These are phyloP conservation scores for Mus spicilegus DNA, from an alignment of 2,113 vertebrate genomes.

Conservation along the genomic window DNA sequence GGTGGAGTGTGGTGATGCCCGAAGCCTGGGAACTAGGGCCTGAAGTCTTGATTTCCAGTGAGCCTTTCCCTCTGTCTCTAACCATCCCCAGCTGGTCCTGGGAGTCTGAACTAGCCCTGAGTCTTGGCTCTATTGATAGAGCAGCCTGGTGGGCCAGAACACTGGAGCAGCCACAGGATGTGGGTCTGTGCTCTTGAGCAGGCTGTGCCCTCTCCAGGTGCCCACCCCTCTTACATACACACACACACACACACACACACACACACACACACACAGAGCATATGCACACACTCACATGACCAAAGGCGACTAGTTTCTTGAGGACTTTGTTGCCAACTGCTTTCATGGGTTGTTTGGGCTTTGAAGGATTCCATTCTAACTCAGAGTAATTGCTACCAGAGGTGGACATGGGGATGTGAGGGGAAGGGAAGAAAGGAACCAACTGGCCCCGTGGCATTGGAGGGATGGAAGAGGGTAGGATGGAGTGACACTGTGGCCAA, in stretches of 20 bases:
- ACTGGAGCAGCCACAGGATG: neutral
- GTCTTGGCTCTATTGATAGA: neutral
- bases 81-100: neutral
- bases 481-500: neutral
- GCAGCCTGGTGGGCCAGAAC: neutral
- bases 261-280: neutral
- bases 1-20: neutral
- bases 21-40: neutral
- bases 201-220: neutral
- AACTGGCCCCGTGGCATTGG: neutral
- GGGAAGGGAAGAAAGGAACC: neutral
- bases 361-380: conserved; percentile 23
- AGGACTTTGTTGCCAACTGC: conserved; percentile 63
- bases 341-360: conserved; percentile 30
- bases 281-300: neutral
- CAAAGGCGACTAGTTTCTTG: conserved; percentile 35
- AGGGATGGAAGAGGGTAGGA: neutral
- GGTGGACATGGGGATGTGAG: neutral
- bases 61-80: neutral
- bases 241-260: neutral
- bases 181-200: neutral
- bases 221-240: neutral
- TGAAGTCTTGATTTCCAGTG: neutral
- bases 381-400: conserved; percentile 67
- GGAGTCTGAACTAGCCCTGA: no score